These are phyloP conservation scores for Papio anubis DNA, from an alignment of 2,113 vertebrate genomes.

Conservation along the genomic window DNA sequence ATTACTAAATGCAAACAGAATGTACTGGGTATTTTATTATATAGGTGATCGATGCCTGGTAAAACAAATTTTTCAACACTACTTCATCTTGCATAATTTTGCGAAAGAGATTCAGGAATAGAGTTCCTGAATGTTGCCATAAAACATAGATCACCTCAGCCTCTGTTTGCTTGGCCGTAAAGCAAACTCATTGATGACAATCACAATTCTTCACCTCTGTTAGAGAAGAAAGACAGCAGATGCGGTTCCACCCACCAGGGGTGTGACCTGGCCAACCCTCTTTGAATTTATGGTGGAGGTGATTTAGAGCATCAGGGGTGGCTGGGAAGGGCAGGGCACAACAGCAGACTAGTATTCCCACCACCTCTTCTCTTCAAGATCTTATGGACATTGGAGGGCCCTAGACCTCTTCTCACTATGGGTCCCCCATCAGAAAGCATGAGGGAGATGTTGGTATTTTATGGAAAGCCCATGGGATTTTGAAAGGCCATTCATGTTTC, in stretches of 20 bases:
- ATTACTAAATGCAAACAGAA: background rate
- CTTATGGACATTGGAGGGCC: background rate
- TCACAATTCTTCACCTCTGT: background rate
- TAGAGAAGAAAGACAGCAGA: background rate
- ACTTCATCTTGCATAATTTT: background rate
- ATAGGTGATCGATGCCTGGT: background rate
- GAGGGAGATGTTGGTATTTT: background rate
- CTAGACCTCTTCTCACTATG: background rate
- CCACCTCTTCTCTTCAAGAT: background rate
- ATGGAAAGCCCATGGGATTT: background rate
- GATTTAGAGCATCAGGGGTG: background rate
- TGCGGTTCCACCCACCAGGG: rapidly evolving
- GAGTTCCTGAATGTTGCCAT: background rate
- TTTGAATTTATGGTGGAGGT: background rate
- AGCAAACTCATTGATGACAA: background rate
- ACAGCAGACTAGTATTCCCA: background rate
- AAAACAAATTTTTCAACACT: background rate
- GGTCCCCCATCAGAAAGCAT: background rate
- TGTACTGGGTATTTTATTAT: background rate
- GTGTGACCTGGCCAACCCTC: background rate
- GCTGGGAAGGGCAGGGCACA: background rate
- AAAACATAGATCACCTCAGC: background rate
- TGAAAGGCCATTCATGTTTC: background rate
- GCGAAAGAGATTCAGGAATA: background rate
- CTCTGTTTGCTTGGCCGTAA: background rate